A percentile compares a stretch with the other conserved stretches of the same genome.
phyloP scores from a whole-genome alignment of 1,140 invertebrate genomes.

The Rhagoletis zephyria region DNA sequence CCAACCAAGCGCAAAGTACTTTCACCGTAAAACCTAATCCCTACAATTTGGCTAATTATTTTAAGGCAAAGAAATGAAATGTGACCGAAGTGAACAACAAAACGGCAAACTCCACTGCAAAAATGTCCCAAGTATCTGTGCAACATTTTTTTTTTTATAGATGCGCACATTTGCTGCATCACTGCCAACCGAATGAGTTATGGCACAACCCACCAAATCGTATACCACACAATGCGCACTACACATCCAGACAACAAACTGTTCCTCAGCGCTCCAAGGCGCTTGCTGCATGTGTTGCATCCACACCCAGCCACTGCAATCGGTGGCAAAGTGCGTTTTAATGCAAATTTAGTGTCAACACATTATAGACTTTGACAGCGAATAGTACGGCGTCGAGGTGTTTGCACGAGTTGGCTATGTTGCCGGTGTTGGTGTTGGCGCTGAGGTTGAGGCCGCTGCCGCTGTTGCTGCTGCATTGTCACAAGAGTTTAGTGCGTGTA shows the following conservation, averaged over 20 bases:
- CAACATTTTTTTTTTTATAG: neutral
- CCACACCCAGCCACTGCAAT: neutral
- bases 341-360: conserved; percentile 52
- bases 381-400: neutral
- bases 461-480: neutral
- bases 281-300: neutral
- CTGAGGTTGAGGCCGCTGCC: neutral
- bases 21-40: neutral
- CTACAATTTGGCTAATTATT: neutral
- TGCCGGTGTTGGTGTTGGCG: neutral
- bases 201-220: neutral
- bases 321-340: conserved; percentile 49
- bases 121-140: neutral
- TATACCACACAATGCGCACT: conserved; percentile 2
- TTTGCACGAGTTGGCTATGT: neutral
- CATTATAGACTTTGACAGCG: conserved; percentile 46
- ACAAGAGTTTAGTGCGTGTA: conserved; percentile 6
- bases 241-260: neutral
- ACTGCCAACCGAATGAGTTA: conserved; percentile 14
- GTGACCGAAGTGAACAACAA: neutral
- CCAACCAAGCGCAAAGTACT: too few species aligned
- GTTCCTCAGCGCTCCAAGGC: neutral
- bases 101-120: neutral
- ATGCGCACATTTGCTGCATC: neutral
- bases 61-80: neutral